Percentiles rank a stretch among this genome's conserved stretches.
These are phyloP conservation scores for Branchinecta sandiegonensis DNA, from an alignment of 2,888 invertebrate genomes.

Conservation along the genomic window DNA sequence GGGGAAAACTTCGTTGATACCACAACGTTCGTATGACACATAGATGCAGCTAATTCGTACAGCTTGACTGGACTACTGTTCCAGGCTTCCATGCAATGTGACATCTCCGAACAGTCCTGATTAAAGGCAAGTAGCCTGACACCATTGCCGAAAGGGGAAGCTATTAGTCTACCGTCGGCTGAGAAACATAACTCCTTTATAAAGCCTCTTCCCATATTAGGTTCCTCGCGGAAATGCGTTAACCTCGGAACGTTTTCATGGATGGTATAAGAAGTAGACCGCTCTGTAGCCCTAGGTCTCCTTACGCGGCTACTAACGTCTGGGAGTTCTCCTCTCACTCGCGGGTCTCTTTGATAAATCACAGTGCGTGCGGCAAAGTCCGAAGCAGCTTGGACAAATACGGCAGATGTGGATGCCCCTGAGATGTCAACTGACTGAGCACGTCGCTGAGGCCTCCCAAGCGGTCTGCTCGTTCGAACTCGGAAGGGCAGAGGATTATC, in stretches of 20 bases:
- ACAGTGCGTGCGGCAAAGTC: conserved; percentile 17
- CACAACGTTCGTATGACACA: conserved; percentile 66
- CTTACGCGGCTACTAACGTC: conserved; percentile 13
- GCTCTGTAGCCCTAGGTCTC: conserved; percentile 17
- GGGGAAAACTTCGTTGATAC: conserved; percentile 84
- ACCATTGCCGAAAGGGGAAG: conserved; percentile 76
- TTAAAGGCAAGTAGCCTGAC: conserved; percentile 69
- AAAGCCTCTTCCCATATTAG: conserved; percentile 74
- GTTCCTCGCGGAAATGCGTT: conserved; percentile 63
- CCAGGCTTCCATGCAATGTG: conserved; percentile 45
- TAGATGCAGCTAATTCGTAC: conserved; percentile 50
- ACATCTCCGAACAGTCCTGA: conserved; percentile 58
- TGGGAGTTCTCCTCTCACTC: conserved; percentile 12
- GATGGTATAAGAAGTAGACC: conserved; percentile 42
- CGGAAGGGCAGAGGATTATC: neutral
- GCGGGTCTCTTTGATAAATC: conserved; percentile 14
- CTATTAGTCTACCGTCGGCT: conserved; percentile 71
- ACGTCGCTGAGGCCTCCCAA: conserved; percentile 18
- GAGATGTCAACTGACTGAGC: neutral
- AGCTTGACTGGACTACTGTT: conserved; percentile 39
- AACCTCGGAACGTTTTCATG: conserved; percentile 58
- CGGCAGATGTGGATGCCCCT: conserved; percentile 19
- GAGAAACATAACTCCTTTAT: conserved; percentile 88
- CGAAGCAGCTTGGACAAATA: conserved; percentile 18
- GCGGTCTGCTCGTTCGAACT: neutral